A percentile compares a stretch with the other conserved stretches of the same genome.
These are phyloP conservation scores for Lutraria rhynchaena DNA, from an alignment of 1,140 invertebrate species.

Conservation along the genomic window DNA sequence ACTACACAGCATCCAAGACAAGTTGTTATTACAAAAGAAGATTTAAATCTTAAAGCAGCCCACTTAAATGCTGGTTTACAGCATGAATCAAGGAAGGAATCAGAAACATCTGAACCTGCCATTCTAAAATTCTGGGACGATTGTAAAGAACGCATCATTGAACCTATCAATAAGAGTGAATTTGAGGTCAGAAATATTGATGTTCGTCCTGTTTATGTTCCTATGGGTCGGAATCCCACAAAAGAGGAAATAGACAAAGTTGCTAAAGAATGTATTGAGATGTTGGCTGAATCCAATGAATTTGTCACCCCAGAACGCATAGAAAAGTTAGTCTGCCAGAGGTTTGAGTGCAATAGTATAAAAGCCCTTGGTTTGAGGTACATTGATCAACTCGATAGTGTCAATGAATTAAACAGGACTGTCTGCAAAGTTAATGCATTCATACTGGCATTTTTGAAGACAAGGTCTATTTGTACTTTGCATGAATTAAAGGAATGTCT, in stretches of 20 bases:
- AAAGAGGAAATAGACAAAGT: conserved; percentile 65
- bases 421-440: conserved; percentile 77
- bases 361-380: conserved; percentile 58
- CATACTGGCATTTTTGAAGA: conserved; percentile 75
- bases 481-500: conserved; percentile 73
- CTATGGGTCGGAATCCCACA: conserved; percentile 20
- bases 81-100: too few species aligned
- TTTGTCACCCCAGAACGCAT: conserved; percentile 70
- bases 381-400: conserved; percentile 64
- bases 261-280: conserved; percentile 75
- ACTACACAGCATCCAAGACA: too few species aligned
- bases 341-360: conserved; percentile 60
- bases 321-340: conserved; percentile 69
- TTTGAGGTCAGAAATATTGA: conserved; percentile 62
- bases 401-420: conserved; percentile 69
- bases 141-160: too few species aligned
- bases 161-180: conserved; percentile 46
- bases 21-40: too few species aligned
- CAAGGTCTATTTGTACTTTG: conserved; percentile 73
- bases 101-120: too few species aligned
- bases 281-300: conserved; percentile 70
- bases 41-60: too few species aligned
- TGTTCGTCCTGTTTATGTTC: conserved; percentile 57
- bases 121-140: too few species aligned
- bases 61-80: too few species aligned